Percentiles rank a stretch among this genome's conserved stretches.
Evolutionary conservation across 2,113 vertebrate genomes (phyloP).

Genomic region (Takifugu bimaculatus): DNA sequence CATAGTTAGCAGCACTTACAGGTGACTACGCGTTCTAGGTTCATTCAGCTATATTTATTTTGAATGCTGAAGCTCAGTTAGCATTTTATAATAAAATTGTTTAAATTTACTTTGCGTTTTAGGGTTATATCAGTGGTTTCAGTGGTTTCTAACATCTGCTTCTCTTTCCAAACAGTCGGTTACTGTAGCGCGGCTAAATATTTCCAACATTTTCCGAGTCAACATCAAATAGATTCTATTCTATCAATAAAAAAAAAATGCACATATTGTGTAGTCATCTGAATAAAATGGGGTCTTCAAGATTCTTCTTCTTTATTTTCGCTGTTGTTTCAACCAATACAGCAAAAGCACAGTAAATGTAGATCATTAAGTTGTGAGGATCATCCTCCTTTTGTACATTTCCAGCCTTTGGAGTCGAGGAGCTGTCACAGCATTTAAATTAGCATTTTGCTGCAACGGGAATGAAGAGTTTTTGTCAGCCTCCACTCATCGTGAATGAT

Average conservation of each 20-base stretch:
- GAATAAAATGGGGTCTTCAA: neutral
- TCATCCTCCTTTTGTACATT: slow-evolving; percentile 85
- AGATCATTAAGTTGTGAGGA: slow-evolving; percentile 80
- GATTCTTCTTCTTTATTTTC: slow-evolving; percentile 51
- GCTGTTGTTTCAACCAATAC: slow-evolving; percentile 53
- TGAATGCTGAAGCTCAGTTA: no score
- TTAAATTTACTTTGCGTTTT: no score
- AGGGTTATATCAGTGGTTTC: no score
- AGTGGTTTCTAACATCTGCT: no score
- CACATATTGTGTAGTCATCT: neutral
- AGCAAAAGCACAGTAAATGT: slow-evolving; percentile 48
- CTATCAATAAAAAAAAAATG: neutral
- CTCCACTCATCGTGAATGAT: slow-evolving; percentile 99
- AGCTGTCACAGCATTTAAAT: slow-evolving; percentile 98
- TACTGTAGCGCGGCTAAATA: no score
- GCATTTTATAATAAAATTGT: no score
- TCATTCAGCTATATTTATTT: no score
- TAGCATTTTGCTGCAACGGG: slow-evolving; percentile 96
- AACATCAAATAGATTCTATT: no score
- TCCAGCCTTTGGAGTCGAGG: slow-evolving; percentile 86
- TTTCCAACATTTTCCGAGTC: no score
- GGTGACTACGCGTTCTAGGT: no score
- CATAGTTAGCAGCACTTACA: no score
- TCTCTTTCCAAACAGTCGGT: no score
- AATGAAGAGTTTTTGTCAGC: slow-evolving; percentile 99